Evolutionary conservation across 2,113 vertebrate genomes (phyloP), one percentile per base, ranked within the genome.

Genomic region (Clarias magur): DNA sequence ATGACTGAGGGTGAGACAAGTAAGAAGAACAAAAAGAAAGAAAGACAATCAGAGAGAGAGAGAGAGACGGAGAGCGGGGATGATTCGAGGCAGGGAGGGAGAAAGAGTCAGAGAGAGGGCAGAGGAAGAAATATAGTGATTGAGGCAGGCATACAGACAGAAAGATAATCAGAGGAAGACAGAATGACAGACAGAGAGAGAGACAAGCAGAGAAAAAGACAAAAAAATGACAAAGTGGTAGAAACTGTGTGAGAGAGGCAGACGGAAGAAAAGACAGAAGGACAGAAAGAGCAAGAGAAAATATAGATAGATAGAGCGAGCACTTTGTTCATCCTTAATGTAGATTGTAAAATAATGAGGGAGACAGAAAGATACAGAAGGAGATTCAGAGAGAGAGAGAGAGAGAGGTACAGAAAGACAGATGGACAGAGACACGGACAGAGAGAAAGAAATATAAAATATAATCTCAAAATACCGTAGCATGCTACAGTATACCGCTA

Each of bases 301-400:
- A 1, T 0, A 1, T 0, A 4, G 3, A 4, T 3, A 4, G 15
- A 59, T 3, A 59, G 57, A 7, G 2, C 2, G 56, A 10, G 42
- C 42, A 42, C 42, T 42, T 42, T 42, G 3, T 42, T 42, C 3
- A 42, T 42, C 5, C 42, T 42, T 42, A 42, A 42, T 4, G 5
- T 42, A 42, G 42, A 42, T 42, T 42, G 42, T 42, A 42, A 42
- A 42, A 42, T 42, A 42, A 48, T 4, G 21, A 62, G 19, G 17
- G 34, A 34, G 34, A 34, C 34, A 34, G 34, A 60, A 16, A 16
- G 15, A 60, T 2, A 16, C 4, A 16, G 13, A 60, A 3, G 19
- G 17, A n/a, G n/a, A n/a, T n/a, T n/a, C n/a, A n/a, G n/a, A n/a
- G n/a, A n/a, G n/a, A n/a, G n/a, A n/a, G n/a, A 63, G 60, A 57